These are phyloP conservation scores for Sitta carolinensis DNA, from an alignment of 2,797 vertebrate species.

Conservation along the genomic window DNA sequence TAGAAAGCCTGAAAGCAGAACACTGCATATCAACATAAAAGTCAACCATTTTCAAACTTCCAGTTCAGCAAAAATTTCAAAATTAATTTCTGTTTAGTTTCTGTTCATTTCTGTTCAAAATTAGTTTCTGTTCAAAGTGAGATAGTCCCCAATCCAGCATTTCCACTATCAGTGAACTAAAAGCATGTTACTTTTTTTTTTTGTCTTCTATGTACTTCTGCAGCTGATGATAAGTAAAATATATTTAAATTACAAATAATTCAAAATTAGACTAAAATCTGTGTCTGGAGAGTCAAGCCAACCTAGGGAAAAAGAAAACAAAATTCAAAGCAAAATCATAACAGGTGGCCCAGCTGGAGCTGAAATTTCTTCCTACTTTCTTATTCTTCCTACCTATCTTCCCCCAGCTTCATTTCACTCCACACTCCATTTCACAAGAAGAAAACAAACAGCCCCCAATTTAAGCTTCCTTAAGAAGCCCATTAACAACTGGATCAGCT, in stretches of 20 bases:
- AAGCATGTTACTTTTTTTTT: background rate
- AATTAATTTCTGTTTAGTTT: background rate
- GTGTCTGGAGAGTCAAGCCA: background rate
- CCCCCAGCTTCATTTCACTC: background rate
- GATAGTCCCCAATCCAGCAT: background rate
- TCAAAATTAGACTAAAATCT: background rate
- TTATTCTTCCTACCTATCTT: background rate
- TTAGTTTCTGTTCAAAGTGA: background rate
- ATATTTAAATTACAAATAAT: background rate
- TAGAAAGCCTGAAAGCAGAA: background rate
- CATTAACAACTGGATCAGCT: background rate
- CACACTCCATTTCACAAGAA: background rate
- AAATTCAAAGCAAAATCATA: background rate
- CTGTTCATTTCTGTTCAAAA: background rate
- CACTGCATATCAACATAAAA: background rate
- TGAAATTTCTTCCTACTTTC: background rate
- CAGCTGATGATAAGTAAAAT: background rate
- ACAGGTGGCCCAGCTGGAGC: background rate
- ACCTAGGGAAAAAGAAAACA: background rate
- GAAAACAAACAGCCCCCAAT: background rate
- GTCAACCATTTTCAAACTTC: background rate
- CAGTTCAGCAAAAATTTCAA: background rate
- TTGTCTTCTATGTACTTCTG: background rate
- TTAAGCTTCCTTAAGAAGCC: background rate
- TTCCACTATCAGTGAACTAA: background rate